These are phyloP conservation scores for Notolabrus celidotus DNA, from an alignment of 2,797 vertebrate genomes.

Conservation along the genomic window DNA sequence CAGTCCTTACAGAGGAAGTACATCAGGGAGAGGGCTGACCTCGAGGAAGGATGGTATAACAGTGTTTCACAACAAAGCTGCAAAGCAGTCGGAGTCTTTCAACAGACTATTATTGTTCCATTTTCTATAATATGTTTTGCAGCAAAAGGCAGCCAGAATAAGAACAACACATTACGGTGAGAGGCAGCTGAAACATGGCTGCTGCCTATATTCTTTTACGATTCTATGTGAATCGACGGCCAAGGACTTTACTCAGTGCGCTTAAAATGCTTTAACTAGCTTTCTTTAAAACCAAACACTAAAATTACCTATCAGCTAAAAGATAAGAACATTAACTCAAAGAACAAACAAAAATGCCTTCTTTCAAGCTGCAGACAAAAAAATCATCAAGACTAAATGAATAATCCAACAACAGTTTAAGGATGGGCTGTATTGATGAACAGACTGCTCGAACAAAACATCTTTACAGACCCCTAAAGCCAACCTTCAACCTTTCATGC, in stretches of 20 bases:
- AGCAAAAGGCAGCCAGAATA: constrained; percentile 1
- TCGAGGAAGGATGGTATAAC: constrained; percentile 41
- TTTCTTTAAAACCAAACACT: neutral
- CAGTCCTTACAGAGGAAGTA: constrained; percentile 16
- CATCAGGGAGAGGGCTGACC: constrained; percentile 22
- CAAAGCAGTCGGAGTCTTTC: constrained; percentile 22
- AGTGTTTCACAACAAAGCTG: constrained; percentile 42
- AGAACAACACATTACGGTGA: constrained; percentile 3
- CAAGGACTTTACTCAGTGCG: neutral
- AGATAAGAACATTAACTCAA: too few relatives aligned
- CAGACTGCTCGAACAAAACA: too few relatives aligned
- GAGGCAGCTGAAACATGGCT: neutral
- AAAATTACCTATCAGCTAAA: neutral
- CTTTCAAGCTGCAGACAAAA: too few relatives aligned
- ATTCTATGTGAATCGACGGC: neutral
- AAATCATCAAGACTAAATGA: too few relatives aligned
- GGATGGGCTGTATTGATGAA: too few relatives aligned
- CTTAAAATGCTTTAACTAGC: neutral
- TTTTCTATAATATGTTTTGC: constrained; percentile 26
- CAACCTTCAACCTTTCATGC: too few relatives aligned
- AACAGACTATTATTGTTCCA: neutral
- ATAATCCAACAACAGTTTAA: too few relatives aligned
- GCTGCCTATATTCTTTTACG: neutral
- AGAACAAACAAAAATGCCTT: too few relatives aligned
- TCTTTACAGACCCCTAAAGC: too few relatives aligned